Conservation (phyloP, 1,140 invertebrate genomes). For the Aricia agestis region DNA sequence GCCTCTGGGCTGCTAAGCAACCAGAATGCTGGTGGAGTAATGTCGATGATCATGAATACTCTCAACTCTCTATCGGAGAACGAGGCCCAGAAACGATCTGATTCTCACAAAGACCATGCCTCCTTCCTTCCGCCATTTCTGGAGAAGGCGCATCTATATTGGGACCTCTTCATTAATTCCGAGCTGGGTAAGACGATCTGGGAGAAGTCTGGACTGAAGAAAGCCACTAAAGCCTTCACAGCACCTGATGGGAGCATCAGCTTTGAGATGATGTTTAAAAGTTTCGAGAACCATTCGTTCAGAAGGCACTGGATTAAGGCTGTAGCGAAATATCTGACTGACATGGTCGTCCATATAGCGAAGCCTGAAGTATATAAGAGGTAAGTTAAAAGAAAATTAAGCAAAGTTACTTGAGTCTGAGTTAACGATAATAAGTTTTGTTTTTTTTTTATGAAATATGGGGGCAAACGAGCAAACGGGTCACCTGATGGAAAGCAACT, state of each 20-base stretch:
- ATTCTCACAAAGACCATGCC: conserved; percentile 83
- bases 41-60: conserved; percentile 81
- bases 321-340: conserved; percentile 83
- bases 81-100: conserved; percentile 73
- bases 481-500: too few relatives aligned
- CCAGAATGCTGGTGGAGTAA: conserved; percentile 76
- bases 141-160: conserved; percentile 84
- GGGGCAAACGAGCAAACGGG: too few relatives aligned
- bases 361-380: conserved; percentile 85
- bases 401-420: too few relatives aligned
- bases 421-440: too few relatives aligned
- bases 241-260: conserved; percentile 82
- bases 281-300: conserved; percentile 85
- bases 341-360: conserved; percentile 83
- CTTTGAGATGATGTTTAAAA: conserved; percentile 83
- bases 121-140: conserved; percentile 84
- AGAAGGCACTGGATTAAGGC: conserved; percentile 86
- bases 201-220: conserved; percentile 82
- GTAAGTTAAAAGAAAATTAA: conserved; percentile 57
- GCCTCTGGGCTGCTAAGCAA: conserved; percentile 79
- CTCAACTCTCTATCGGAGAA: conserved; percentile 74
- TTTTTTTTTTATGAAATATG: too few relatives aligned
- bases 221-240: conserved; percentile 77
- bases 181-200: conserved; percentile 84
- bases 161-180: conserved; percentile 87